Evolutionary conservation across 2,797 vertebrate species (phyloP), one percentile per base, ranked within the genome.

Genomic region (Xyrichtys novacula): DNA sequence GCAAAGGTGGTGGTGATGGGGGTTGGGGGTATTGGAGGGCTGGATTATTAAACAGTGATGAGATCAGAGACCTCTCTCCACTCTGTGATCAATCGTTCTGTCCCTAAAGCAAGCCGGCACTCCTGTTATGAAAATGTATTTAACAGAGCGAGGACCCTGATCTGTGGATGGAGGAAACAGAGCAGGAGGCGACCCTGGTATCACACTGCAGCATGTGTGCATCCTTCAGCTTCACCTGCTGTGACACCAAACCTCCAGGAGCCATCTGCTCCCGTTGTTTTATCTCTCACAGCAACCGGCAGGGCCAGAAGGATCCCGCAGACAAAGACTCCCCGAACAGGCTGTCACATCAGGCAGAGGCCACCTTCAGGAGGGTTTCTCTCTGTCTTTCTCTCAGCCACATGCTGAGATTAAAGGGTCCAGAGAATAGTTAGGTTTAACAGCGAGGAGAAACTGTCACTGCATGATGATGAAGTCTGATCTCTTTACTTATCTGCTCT

Each of bases 191-290:
- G 14, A 62, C 78, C 72, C 76, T 53, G 82, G 61, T 81, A 75
- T 83, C 78, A 76, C 79, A 80, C 58, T 77, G 83, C 75, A 78
- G 58, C 72, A 79, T 68, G 73, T 73, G 79, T 63, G 76, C 77
- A 77, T 86, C 76, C 84, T 75, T 84, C 63, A 85, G 86, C 88
- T 93, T 90, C 93, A 88, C 94, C 95, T 92, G 92, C 95, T 95
- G 94, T 79, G 93, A 76, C 86, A 90, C 77, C 83, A 71, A 84
- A 85, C 74, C 87, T 89, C 83, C 83, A 85, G 81, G 76, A 92
- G 87, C 95, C 94, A 95, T 96, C 95, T 96, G 95, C 92, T 89
- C 85, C 80, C 78, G 75, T 84, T 82, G 76, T 88, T 81, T 66
- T 70, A 80, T 85, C 86, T 66, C 78, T 90, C 85, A 57, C 81